Evolutionary conservation across 2,113 vertebrate species (phyloP), one percentile per base, ranked within the genome.

Genomic region (Syrmaticus mikado): DNA sequence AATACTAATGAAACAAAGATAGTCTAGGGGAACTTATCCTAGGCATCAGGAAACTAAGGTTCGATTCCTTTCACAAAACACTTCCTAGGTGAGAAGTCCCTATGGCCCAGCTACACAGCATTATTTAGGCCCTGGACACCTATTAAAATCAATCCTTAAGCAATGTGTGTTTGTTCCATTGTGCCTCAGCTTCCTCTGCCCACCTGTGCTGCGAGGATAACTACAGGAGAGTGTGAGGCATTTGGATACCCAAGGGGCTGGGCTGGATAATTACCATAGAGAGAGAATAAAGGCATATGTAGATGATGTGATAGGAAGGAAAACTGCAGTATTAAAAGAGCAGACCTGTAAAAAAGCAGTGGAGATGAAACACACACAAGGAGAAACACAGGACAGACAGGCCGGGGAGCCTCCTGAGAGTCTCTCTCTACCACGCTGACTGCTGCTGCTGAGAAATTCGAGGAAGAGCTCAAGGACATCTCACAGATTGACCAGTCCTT

Each of bases 181-280:
- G 94, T 67, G 93, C 93, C 87, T 96, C 93, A 87, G 96, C 89
- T 95, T 92, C 85, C 92, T 88, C 93, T 93, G 88, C 85, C 94
- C 96, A 96, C 94, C 94, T 97, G 96, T 96, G 89, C 91, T 96
- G 88, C 68, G 82, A 96, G 95, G 91, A 94, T 94, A 96, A 96
- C 89, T 93, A 95, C 96, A 96, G 96, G 34, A 96, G 94, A 93
- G 92, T 95, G 96, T 95, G 94, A 97, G 96, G 94, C 92, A 94
- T 68, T 76, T 2, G 16, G 72, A 89, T 72, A 81, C 93, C 73
- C 85, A 0, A 78, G 94, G 87, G 96, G 91, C 70, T 80, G 70
- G 90, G 68, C 76, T 89, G 87, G 72, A 92, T 96, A 97, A 96
- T 96, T 96, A 97, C 93, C 91, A 83, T 79, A 88, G 89, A 93